Percentiles rank a stretch among this genome's conserved stretches.
These are phyloP conservation scores for Polypedilum pembai DNA, from an alignment of 1,140 invertebrate genomes.

Conservation along the genomic window DNA sequence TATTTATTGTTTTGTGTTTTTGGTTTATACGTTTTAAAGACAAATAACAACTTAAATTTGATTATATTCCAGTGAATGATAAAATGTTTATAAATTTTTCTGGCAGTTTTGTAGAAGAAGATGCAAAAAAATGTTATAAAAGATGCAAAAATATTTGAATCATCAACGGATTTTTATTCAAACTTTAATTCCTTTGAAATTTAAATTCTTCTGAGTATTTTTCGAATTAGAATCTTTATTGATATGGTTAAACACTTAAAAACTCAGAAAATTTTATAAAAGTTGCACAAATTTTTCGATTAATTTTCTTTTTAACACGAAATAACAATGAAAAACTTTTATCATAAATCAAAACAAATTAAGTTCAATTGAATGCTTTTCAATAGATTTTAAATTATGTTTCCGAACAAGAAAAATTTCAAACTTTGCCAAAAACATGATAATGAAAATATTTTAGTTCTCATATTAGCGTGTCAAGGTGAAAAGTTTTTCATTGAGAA, in stretches of 20 bases:
- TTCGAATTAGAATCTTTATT: too few relatives aligned
- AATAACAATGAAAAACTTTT: background rate
- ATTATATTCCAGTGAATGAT: background rate
- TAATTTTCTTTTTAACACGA: too few relatives aligned
- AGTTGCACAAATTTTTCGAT: too few relatives aligned
- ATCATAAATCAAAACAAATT: background rate
- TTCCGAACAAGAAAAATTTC: background rate
- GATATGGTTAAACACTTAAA: too few relatives aligned
- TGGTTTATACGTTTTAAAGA: background rate
- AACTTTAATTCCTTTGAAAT: too few relatives aligned
- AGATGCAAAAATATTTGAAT: background rate
- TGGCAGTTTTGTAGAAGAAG: too few relatives aligned
- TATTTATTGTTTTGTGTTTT: background rate
- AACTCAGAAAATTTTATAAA: too few relatives aligned
- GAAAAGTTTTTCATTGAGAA: background rate
- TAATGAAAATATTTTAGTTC: background rate
- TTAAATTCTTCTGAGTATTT: too few relatives aligned
- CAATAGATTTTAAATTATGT: background rate
- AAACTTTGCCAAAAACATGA: background rate
- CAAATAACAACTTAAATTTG: background rate
- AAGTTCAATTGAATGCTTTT: background rate
- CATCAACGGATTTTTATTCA: background rate
- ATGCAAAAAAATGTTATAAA: background rate
- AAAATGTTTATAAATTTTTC: background rate
- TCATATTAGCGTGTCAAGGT: background rate